Conservation (phyloP, 2,888 invertebrate species). For the Pterobdella sp. region DNA sequence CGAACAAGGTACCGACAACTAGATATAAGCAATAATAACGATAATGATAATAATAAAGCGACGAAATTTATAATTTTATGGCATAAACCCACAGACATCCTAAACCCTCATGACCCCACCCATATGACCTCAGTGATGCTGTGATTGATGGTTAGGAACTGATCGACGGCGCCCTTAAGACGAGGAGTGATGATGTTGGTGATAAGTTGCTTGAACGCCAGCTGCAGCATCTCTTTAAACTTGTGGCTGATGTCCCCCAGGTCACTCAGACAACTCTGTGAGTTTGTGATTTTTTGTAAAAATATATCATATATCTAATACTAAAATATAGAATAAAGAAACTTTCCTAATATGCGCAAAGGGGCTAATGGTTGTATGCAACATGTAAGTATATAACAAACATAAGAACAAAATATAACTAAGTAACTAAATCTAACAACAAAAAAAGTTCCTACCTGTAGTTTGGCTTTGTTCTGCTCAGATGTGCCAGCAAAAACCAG, state of each 20-base stretch:
- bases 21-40: no score
- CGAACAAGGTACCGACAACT: no score
- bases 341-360: no score
- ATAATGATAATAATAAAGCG: background rate
- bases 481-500: conserved; percentile 46
- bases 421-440: background rate
- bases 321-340: no score
- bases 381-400: background rate
- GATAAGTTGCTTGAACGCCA: conserved; percentile 70
- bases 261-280: conserved; percentile 52
- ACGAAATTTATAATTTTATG: background rate
- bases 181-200: conserved; percentile 74
- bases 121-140: conserved; percentile 69
- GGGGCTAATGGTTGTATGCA: no score
- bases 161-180: conserved; percentile 73
- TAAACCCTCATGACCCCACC: background rate
- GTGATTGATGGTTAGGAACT: conserved; percentile 69
- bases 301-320: no score
- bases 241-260: conserved; percentile 44
- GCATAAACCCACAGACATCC: background rate
- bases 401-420: background rate
- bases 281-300: conserved; percentile 22
- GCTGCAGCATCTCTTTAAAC: conserved; percentile 59
- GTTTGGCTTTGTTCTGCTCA: conserved; percentile 50
- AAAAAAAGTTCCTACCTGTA: conserved; percentile 44